Evolutionary conservation across 2,113 vertebrate genomes (phyloP), one percentile per base, ranked within the genome.

Genomic region (Herpailurus yagouaroundi): DNA sequence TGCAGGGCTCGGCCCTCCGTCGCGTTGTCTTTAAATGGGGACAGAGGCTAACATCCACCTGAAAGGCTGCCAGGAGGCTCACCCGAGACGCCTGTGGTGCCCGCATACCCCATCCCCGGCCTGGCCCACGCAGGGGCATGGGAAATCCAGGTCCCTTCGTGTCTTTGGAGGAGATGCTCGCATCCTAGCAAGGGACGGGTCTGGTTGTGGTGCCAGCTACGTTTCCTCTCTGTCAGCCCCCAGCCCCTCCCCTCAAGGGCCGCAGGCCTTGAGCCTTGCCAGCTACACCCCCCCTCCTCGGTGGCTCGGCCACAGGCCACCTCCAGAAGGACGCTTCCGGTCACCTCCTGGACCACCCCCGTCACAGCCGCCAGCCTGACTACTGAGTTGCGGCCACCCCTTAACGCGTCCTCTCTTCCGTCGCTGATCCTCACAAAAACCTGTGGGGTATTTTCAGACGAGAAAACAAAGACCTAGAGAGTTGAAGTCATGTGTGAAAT

Each of bases 61-160:
- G 41, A 16, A 80, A 66, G 52, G 50, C 73, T 38, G 33, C 79
- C 13, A 1, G n/a, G 31, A 60, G 25, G 19, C 66, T 21, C 11
- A 0, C 23, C 41, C 1, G 18, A 48, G 48, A 29, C 0, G 4
- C 9, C 2, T 0, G 12, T 15, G 4, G 4, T 29, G 15, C 63
- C 79, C n/a, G 16, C 27, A 13, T 18, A 8, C 36, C 66, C 29
- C 13, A 36, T 60, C 31, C 36, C 16, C 0, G 1, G 1, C 50
- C 52, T 36, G 16, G 38, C 33, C 8, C 0, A 0, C 12, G 15
- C 64, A 21, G 60, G 45, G 5, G 1, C 16, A 7, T n/a, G 4
- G 48, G 79, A 89, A 71, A 21, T 4, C 8, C 4, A 3, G 33
- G 38, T 23, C 68, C 25, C 52, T 48, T n/a, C 4, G 4, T 8